Base-by-base conservation (phyloP, 2,797 vertebrate species). In the Halcyon smyrnensis region DNA sequence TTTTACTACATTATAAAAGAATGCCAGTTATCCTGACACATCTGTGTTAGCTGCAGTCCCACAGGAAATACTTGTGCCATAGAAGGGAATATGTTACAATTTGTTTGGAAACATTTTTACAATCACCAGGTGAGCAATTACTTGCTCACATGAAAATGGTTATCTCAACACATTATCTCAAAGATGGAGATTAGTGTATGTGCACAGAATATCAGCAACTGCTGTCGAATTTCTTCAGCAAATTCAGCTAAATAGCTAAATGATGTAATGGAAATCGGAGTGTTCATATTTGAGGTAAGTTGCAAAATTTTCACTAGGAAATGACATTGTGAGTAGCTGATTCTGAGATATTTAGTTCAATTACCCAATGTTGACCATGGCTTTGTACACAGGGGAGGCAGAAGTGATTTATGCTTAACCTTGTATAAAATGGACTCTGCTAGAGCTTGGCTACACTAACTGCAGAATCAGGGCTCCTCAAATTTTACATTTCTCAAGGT, bases 71-170 rank as follows among this genome's bases (percentile, higher is more conserved):
- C 32, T 37, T 2, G 2, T 78, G 85, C 87, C 81, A 70, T 91
- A 68, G 85, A 76, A 79, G 27, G 51, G 87, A 93, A 84, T 94
- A 65, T 71, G 89, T 93, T 94, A 79, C 87, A 91, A 90, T 87
- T 95, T 95, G 93, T 96, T 92, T 79, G 90, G 80, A 84, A 88
- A 86, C 73, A 71, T 89, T 93, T 97, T 97, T 75, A 87, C 74
- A 95, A 60, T 90, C 90, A 28, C 91, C 96, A 97, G 90, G 93
- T 96, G 77, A 96, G 87, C 41, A 36, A 87, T 94, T 94, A 96
- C 95, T 74, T 95, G 92, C 80, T 89, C 74, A 54, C 59, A 76
- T 89, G 88, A 79, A 96, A 95, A 88, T 74, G 87, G 83, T 84
- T 59, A 93, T 93, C 74, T 76, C 83, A 27, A 60, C 2, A 4